Conservation (phyloP, 2,797 vertebrate genomes). For the Hydrolagus colliei region DNA sequence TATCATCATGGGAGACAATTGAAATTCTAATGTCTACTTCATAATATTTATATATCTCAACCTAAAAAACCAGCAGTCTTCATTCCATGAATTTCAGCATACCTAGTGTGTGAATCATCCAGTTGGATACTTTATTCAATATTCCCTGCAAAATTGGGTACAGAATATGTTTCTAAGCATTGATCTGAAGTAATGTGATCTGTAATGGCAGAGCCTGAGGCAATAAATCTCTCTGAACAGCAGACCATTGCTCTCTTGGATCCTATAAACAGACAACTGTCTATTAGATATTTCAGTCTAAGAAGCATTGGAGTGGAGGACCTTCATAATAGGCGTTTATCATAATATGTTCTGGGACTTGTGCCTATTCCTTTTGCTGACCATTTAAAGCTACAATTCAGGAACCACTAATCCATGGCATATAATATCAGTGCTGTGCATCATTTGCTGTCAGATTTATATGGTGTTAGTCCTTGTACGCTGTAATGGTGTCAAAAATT, state of each 20-base stretch:
- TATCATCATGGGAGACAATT: too few relatives aligned
- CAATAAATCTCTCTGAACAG: not conserved
- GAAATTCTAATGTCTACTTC: too few relatives aligned
- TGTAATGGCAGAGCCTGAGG: not conserved
- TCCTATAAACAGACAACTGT: not conserved
- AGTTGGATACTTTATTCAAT: not conserved
- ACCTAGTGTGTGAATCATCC: not conserved
- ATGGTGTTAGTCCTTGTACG: not conserved
- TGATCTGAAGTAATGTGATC: constrained; percentile 18
- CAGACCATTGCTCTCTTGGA: not conserved
- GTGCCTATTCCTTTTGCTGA: not conserved
- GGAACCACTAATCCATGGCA: not conserved
- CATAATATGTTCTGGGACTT: too few relatives aligned
- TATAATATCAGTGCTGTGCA: not conserved
- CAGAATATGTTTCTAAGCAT: too few relatives aligned
- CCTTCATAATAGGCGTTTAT: not conserved
- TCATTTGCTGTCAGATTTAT: not conserved
- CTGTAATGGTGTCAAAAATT: not conserved
- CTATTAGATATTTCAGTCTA: not conserved
- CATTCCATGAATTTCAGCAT: too few relatives aligned
- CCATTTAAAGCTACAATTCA: constrained; percentile 19
- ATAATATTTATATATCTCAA: too few relatives aligned
- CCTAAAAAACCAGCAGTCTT: too few relatives aligned
- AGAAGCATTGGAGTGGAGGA: not conserved
- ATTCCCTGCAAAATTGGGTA: not conserved